Evolutionary conservation across 2,888 invertebrate species (phyloP).

Genomic region (Mellilla xanthometata): DNA sequence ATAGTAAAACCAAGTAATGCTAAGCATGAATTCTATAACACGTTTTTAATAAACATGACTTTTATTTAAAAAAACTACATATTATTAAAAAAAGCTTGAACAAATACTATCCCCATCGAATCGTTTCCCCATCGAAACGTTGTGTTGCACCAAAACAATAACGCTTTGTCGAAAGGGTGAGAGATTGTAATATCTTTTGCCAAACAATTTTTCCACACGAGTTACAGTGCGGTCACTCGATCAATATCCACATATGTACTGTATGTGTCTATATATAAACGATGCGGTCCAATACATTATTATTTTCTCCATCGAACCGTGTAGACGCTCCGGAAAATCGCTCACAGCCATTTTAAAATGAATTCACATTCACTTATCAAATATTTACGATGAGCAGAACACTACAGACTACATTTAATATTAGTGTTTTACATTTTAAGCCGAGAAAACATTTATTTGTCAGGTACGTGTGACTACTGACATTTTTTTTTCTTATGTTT

Average conservation of each 20-base stretch:
- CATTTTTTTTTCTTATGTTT: background rate
- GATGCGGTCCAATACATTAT: slow-evolving; percentile 53
- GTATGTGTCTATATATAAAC: slow-evolving; percentile 34
- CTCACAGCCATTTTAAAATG: slow-evolving; percentile 62
- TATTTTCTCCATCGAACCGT: slow-evolving; percentile 58
- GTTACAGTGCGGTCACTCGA: slow-evolving; percentile 22
- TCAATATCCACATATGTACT: slow-evolving; percentile 27
- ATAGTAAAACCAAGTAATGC: no score
- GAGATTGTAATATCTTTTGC: slow-evolving; percentile 16
- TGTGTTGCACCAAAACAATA: slow-evolving; percentile 8
- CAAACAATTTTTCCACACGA: slow-evolving; percentile 17
- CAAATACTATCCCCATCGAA: background rate
- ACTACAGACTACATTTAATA: slow-evolving; percentile 16
- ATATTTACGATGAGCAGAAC: slow-evolving; percentile 46
- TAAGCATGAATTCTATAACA: no score
- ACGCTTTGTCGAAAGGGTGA: slow-evolving; percentile 10
- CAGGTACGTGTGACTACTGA: slow-evolving; percentile 59
- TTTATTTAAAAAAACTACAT: no score
- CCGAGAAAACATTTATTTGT: slow-evolving; percentile 19
- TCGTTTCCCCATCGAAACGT: slow-evolving; percentile 1
- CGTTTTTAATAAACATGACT: no score
- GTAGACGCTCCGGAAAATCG: slow-evolving; percentile 50
- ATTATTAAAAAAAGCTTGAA: background rate
- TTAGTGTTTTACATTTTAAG: background rate
- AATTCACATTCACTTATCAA: slow-evolving; percentile 53